Conservation (phyloP, 37 sponge, comb jelly and placozoan genomes). For the Corticium candelabrum region DNA sequence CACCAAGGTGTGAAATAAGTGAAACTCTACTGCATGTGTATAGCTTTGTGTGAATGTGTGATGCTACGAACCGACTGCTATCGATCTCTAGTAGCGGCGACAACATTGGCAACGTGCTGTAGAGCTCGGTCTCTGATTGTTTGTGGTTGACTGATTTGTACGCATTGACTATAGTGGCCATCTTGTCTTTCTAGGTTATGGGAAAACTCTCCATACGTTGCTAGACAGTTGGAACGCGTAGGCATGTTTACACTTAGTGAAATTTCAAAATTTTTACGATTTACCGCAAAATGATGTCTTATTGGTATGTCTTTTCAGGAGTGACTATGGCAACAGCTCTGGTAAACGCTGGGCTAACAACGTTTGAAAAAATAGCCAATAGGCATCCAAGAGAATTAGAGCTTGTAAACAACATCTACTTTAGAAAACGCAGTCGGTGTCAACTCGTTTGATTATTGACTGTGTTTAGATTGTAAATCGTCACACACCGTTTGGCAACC, state of each 20-base stretch:
- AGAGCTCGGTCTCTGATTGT: no score
- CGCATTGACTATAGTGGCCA: no score
- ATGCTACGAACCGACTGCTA: no score
- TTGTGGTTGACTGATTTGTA: no score
- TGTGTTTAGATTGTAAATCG: conserved; percentile 61
- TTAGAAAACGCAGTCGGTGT: not conserved
- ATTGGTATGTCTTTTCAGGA: not conserved
- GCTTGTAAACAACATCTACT: conserved; percentile 37
- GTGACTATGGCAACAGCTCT: conserved; percentile 63
- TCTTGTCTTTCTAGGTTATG: conserved; percentile 67
- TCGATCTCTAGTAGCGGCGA: no score
- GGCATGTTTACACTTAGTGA: conserved; percentile 23
- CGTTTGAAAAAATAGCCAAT: conserved; percentile 45
- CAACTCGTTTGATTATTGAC: no score
- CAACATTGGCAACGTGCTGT: no score
- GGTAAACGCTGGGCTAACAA: conserved; percentile 93
- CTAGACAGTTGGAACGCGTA: conserved; percentile 89
- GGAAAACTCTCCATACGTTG: conserved; percentile 86
- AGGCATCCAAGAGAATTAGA: conserved; percentile 92
- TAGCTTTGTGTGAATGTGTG: no score
- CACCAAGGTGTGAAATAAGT: no score
- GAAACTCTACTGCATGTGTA: no score
- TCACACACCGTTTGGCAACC: conserved; percentile 92
- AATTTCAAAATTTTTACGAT: not conserved
- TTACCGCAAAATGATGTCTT: no score